A percentile compares a stretch with the other conserved stretches of the same genome.
Conservation (phyloP, 1,140 invertebrate genomes). For the Trichoplusia ni region DNA sequence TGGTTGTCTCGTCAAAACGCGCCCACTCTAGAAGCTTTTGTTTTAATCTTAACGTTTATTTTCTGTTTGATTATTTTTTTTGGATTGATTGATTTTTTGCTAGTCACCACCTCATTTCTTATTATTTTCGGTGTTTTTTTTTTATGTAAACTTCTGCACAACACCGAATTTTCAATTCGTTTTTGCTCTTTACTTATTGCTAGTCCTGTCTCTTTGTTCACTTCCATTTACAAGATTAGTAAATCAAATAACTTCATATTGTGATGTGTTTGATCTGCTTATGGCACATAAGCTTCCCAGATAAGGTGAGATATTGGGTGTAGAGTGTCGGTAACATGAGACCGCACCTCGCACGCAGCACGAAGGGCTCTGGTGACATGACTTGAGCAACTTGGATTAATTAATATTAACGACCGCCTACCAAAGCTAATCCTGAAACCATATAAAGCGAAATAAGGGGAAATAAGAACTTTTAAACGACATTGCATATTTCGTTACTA, state of each 20-base stretch:
- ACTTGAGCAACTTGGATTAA: conserved; percentile 20
- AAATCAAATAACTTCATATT: conserved; percentile 30
- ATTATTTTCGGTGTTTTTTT: not conserved
- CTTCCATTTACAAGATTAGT: conserved; percentile 17
- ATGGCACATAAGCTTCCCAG: conserved; percentile 19
- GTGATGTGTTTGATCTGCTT: conserved; percentile 24
- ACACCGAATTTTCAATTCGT: not conserved
- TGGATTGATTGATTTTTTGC: no score
- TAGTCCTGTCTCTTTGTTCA: conserved; percentile 7
- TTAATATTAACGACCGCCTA: conserved; percentile 23
- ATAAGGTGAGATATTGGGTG: conserved; percentile 27
- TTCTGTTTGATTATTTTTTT: no score
- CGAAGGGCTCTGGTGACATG: conserved; percentile 2
- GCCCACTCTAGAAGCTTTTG: no score
- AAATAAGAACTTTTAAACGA: conserved; percentile 8
- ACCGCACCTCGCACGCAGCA: not conserved
- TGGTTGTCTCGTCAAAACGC: no score
- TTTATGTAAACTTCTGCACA: not conserved
- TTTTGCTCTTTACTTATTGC: not conserved
- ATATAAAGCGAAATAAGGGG: conserved; percentile 11
- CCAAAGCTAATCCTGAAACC: not conserved
- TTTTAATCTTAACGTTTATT: no score
- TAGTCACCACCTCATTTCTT: no score
- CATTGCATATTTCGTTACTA: not conserved
- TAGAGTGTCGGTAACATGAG: conserved; percentile 19